Evolutionary conservation across 2,888 invertebrate species (phyloP).

Genomic region (Timema podura): DNA sequence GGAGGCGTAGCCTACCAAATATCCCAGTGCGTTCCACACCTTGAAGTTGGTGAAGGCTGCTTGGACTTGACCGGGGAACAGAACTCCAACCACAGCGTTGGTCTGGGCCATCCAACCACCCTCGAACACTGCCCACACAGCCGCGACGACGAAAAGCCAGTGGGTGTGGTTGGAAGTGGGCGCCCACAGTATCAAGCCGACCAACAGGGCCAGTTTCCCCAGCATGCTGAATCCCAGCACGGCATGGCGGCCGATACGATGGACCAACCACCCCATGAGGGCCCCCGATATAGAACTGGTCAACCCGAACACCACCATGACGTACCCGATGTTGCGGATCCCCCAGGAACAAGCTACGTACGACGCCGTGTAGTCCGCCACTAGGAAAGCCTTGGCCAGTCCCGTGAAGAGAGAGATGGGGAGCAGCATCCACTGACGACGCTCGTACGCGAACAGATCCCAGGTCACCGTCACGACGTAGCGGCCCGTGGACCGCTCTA

Average conservation of each 20-base stretch:
- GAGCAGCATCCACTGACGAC: constrained; percentile 58
- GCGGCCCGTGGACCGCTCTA: no score
- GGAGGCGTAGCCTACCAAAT: no score
- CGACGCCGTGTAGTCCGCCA: constrained; percentile 54
- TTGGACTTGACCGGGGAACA: no score
- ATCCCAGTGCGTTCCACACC: no score
- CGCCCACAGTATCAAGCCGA: constrained; percentile 43
- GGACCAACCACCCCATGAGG: constrained; percentile 49
- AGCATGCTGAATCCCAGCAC: constrained; percentile 44
- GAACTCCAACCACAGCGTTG: constrained; percentile 42
- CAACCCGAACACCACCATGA: constrained; percentile 63
- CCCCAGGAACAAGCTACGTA: constrained; percentile 58
- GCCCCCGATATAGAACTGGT: constrained; percentile 58
- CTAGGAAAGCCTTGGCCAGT: constrained; percentile 63
- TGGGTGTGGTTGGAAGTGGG: constrained; percentile 42
- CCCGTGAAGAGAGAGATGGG: constrained; percentile 65
- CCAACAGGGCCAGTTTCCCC: constrained; percentile 42
- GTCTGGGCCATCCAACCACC: constrained; percentile 64
- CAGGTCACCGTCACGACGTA: no score
- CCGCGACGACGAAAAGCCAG: constrained; percentile 52
- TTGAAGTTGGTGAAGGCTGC: no score
- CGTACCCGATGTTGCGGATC: constrained; percentile 62
- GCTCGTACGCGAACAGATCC: constrained; percentile 41
- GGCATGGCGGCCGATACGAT: constrained; percentile 46
- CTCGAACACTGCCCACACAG: constrained; percentile 62